These are phyloP conservation scores for Thumatha senex DNA, from an alignment of 2,888 invertebrate species.

Conservation along the genomic window DNA sequence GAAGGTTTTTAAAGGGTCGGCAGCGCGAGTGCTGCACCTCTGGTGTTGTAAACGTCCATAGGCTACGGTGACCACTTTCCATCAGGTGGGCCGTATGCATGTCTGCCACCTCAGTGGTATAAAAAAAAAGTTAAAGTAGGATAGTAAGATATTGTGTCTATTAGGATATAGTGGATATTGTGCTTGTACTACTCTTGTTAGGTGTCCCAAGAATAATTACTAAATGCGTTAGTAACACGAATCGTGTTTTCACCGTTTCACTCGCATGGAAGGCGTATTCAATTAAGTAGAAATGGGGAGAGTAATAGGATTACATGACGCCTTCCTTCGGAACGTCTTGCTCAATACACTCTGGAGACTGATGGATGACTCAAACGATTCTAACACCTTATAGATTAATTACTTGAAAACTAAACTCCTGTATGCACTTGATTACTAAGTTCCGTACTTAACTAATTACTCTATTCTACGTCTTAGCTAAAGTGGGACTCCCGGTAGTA, in stretches of 20 bases:
- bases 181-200: too few relatives aligned
- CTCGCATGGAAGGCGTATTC: slow-evolving; percentile 47
- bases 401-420: slow-evolving; percentile 47
- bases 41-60: too few relatives aligned
- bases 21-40: too few relatives aligned
- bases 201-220: slow-evolving; percentile 14
- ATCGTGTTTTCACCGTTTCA: slow-evolving; percentile 11
- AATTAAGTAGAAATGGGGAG: slow-evolving; percentile 50
- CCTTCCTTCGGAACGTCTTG: slow-evolving; percentile 35
- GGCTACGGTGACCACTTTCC: too few relatives aligned
- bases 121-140: too few relatives aligned
- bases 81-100: too few relatives aligned
- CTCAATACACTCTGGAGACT: slow-evolving; percentile 42
- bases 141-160: too few relatives aligned
- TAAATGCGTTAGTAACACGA: slow-evolving; percentile 20
- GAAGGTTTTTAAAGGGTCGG: too few relatives aligned
- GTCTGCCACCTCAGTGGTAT: too few relatives aligned
- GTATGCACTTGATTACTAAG: slow-evolving; percentile 53
- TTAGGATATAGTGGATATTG: too few relatives aligned
- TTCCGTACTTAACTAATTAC: slow-evolving; percentile 52
- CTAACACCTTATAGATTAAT: slow-evolving; percentile 49
- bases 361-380: slow-evolving; percentile 46
- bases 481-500: slow-evolving; percentile 26
- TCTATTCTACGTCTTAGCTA: slow-evolving; percentile 36
- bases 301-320: slow-evolving; percentile 52